These are phyloP conservation scores for Cephus runcator DNA, from an alignment of 2,888 invertebrate species.

Conservation along the genomic window DNA sequence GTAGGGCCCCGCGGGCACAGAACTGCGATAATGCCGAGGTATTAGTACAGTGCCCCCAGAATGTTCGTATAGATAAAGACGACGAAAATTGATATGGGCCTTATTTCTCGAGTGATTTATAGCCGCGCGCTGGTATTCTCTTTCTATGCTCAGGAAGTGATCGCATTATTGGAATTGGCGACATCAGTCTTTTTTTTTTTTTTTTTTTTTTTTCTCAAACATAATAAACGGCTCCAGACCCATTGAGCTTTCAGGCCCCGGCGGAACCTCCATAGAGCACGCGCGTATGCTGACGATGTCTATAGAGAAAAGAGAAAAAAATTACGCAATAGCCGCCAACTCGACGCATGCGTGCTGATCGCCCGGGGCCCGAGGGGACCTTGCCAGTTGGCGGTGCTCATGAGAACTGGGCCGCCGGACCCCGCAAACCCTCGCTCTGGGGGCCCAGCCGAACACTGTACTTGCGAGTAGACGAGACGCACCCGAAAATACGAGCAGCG, in stretches of 20 bases:
- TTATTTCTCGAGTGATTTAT: neutral
- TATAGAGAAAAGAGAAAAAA: conserved; percentile 24
- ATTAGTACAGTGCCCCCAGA: neutral
- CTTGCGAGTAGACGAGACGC: neutral
- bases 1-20: conserved; percentile 35
- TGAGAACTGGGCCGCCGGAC: conserved; percentile 61
- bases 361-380: conserved; percentile 57
- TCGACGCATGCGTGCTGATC: conserved; percentile 45
- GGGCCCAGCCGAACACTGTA: neutral
- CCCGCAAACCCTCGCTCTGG: conserved; percentile 27
- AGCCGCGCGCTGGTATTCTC: neutral
- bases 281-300: conserved; percentile 5
- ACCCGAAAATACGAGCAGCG: neutral
- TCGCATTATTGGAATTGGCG: neutral
- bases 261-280: conserved; percentile 12
- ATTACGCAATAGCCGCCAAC: conserved; percentile 50
- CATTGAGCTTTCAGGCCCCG: neutral
- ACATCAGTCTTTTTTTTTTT: neutral
- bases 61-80: neutral
- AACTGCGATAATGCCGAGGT: neutral
- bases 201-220: neutral
- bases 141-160: neutral
- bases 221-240: neutral
- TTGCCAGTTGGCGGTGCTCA: conserved; percentile 57
- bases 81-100: neutral